Percentiles rank a stretch among this genome's conserved stretches.
phyloP scores from a whole-genome alignment of 1,140 invertebrate species.

The Bombus sylvicola region DNA sequence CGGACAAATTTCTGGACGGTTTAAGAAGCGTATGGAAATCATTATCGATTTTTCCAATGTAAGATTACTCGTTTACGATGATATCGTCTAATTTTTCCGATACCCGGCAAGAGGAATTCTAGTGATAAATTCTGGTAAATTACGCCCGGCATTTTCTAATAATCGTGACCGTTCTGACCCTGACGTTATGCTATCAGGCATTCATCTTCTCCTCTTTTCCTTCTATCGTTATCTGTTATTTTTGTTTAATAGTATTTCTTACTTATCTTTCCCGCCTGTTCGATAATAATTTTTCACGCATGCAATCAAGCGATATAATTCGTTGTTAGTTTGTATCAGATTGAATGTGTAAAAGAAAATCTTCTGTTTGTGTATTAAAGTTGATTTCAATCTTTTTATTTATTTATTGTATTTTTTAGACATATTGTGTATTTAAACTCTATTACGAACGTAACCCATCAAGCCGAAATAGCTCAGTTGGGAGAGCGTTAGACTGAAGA shows the following conservation, averaged over 20 bases:
- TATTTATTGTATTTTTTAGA: rapidly evolving
- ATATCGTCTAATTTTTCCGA: background rate
- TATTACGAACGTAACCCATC: background rate
- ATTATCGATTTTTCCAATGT: background rate
- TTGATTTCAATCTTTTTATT: background rate
- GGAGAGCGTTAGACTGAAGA: conserved; percentile 32
- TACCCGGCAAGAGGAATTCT: background rate
- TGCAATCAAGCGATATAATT: too few relatives aligned
- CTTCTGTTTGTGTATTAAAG: background rate
- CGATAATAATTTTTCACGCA: too few relatives aligned
- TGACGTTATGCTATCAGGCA: background rate
- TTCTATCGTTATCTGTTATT: background rate
- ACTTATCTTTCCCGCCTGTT: too few relatives aligned
- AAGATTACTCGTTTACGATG: background rate
- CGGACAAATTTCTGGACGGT: background rate
- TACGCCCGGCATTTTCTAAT: background rate
- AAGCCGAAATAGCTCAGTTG: conserved; percentile 31
- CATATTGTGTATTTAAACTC: rapidly evolving
- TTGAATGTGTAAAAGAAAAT: background rate
- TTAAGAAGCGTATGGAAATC: background rate
- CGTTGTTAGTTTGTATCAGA: too few relatives aligned
- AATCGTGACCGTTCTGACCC: background rate
- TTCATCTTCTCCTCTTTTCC: background rate
- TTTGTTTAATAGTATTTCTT: background rate
- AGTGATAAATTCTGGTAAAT: background rate